phyloP scores from a whole-genome alignment of 2,888 invertebrate genomes.

The Chloromyia formosa region DNA sequence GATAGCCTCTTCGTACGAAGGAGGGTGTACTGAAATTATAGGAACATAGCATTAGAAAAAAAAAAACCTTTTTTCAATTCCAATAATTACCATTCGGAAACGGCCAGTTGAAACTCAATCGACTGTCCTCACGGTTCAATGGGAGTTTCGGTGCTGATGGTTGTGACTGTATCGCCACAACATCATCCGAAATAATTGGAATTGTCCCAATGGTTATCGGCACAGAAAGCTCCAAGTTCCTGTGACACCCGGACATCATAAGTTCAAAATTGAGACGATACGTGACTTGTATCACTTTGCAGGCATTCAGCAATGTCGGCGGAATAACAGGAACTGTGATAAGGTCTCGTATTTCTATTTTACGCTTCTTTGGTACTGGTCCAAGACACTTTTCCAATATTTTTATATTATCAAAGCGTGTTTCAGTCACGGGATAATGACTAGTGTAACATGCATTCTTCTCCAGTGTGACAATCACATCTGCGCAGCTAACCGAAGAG shows the following conservation, averaged over 20 bases:
- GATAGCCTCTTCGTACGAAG: conserved; percentile 32
- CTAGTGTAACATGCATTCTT: conserved; percentile 67
- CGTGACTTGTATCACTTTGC: conserved; percentile 40
- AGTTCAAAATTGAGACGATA: conserved; percentile 42
- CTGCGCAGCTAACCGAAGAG: conserved; percentile 73
- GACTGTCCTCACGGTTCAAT: background rate
- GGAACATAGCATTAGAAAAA: background rate
- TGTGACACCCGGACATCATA: conserved; percentile 38
- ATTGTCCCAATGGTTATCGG: conserved; percentile 50
- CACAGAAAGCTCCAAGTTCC: conserved; percentile 39
- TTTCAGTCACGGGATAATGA: conserved; percentile 5
- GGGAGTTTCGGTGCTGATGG: conserved; percentile 21
- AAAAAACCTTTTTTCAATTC: background rate
- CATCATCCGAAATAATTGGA: conserved; percentile 39
- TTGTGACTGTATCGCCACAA: conserved; percentile 10
- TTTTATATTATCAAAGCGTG: conserved; percentile 1
- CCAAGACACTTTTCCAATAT: conserved; percentile 29
- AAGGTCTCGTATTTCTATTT: conserved; percentile 28
- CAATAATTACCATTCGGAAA: background rate
- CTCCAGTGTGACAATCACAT: conserved; percentile 71
- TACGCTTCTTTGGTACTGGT: background rate
- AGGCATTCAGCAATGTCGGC: conserved; percentile 29
- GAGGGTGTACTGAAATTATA: conserved; percentile 26
- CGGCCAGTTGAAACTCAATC: conserved; percentile 18
- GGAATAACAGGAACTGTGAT: conserved; percentile 39